Evolutionary conservation across 2,797 vertebrate genomes (phyloP).

Genomic region (Thamnophis elegans): DNA sequence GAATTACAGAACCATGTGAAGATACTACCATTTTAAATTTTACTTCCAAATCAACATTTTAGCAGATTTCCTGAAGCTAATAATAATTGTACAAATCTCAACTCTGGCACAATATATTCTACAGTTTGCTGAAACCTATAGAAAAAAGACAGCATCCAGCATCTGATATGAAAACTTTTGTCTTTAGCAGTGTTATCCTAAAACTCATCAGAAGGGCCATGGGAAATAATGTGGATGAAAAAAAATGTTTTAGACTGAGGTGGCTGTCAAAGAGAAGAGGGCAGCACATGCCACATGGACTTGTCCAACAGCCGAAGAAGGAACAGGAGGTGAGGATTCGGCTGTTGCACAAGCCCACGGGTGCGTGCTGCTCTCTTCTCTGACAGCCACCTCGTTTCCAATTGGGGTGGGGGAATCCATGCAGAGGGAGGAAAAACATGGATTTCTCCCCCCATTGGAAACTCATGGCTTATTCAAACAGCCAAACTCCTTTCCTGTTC

Average conservation of each 20-base stretch:
- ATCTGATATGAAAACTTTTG: constrained; percentile 26
- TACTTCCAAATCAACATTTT: constrained; percentile 29
- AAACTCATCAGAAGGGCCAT: constrained; percentile 21
- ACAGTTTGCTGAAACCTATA: not conserved
- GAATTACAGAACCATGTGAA: not conserved
- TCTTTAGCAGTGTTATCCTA: constrained; percentile 2
- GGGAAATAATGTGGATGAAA: constrained; percentile 9
- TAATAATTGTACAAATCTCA: not conserved
- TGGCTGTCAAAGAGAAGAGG: too few species aligned
- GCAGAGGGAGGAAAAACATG: too few species aligned
- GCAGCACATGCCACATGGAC: too few species aligned
- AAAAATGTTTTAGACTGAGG: not conserved
- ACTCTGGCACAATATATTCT: constrained; percentile 4
- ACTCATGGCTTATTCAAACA: too few species aligned
- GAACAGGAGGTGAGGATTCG: too few species aligned
- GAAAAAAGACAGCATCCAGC: constrained; percentile 11
- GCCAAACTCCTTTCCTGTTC: too few species aligned
- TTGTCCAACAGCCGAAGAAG: too few species aligned
- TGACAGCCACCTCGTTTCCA: too few species aligned
- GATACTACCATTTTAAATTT: not conserved
- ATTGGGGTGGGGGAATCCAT: too few species aligned
- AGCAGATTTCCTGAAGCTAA: constrained; percentile 26
- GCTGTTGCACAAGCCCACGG: too few species aligned
- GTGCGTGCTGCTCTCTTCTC: too few species aligned
- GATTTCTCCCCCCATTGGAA: too few species aligned